These are phyloP conservation scores for Parasteatoda tepidariorum DNA, from an alignment of 1,140 invertebrate species.

Conservation along the genomic window DNA sequence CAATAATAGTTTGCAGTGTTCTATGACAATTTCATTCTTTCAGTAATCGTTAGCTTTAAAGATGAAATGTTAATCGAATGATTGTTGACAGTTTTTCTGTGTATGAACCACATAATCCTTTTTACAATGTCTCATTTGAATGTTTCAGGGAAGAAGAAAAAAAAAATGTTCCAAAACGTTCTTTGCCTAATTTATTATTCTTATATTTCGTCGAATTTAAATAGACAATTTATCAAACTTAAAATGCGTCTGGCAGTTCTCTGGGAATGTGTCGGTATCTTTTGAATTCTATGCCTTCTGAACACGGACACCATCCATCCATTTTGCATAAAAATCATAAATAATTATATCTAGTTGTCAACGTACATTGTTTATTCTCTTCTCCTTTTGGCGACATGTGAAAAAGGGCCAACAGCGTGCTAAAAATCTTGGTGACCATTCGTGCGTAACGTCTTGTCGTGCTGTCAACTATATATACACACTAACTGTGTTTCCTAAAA, in stretches of 20 bases:
- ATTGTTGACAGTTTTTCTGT: too few relatives aligned
- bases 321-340: neutral
- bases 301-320: neutral
- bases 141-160: too few relatives aligned
- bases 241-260: neutral
- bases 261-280: neutral
- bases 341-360: neutral
- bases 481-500: neutral
- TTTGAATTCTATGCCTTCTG: neutral
- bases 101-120: too few relatives aligned
- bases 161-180: neutral
- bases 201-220: neutral
- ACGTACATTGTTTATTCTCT: neutral
- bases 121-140: too few relatives aligned
- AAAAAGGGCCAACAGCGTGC: neutral
- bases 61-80: too few relatives aligned
- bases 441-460: neutral
- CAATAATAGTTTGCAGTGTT: too few relatives aligned
- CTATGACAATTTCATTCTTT: too few relatives aligned
- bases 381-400: neutral
- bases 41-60: too few relatives aligned
- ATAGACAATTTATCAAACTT: neutral
- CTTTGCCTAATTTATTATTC: neutral
- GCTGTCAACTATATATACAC: neutral
- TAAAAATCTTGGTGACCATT: neutral